These are phyloP conservation scores for Chrysoperla carnea DNA, from an alignment of 1,140 invertebrate species.

Conservation along the genomic window DNA sequence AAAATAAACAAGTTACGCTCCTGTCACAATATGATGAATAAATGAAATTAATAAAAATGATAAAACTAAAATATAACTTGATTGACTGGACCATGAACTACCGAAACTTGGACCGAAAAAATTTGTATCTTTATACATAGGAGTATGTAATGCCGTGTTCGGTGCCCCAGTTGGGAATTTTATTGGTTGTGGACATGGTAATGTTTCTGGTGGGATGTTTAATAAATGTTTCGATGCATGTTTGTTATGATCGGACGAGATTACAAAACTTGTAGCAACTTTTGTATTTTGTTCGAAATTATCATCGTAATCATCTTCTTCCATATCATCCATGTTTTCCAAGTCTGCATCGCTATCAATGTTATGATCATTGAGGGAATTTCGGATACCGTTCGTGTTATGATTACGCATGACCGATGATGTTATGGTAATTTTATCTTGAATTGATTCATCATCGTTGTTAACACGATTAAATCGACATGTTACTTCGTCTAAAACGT, in stretches of 20 bases:
- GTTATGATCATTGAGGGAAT: background rate
- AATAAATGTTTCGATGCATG: constrained; percentile 27
- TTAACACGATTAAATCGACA: constrained; percentile 37
- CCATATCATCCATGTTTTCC: constrained; percentile 8
- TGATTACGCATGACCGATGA: background rate
- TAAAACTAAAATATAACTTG: too few relatives aligned
- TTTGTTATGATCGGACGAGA: constrained; percentile 5
- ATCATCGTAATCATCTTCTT: constrained; percentile 13
- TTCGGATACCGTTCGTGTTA: constrained; percentile 1
- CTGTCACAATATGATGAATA: too few relatives aligned
- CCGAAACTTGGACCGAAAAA: too few relatives aligned
- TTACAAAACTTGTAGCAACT: constrained; percentile 12
- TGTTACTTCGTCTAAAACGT: constrained; percentile 42
- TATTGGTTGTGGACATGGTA: constrained; percentile 45
- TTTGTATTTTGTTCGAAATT: constrained; percentile 12
- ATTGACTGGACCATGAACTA: too few relatives aligned
- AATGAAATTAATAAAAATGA: too few relatives aligned
- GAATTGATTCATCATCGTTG: constrained; percentile 10
- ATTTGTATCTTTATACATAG: background rate
- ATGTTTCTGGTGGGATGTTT: constrained; percentile 38
- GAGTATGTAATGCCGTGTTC: constrained; percentile 6
- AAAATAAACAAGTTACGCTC: too few relatives aligned
- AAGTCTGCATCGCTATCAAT: background rate
- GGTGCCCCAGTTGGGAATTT: constrained; percentile 37
- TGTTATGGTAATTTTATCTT: constrained; percentile 11